Base-by-base conservation (phyloP, 1,140 invertebrate species). In the Gonatopus flavifemur region DNA sequence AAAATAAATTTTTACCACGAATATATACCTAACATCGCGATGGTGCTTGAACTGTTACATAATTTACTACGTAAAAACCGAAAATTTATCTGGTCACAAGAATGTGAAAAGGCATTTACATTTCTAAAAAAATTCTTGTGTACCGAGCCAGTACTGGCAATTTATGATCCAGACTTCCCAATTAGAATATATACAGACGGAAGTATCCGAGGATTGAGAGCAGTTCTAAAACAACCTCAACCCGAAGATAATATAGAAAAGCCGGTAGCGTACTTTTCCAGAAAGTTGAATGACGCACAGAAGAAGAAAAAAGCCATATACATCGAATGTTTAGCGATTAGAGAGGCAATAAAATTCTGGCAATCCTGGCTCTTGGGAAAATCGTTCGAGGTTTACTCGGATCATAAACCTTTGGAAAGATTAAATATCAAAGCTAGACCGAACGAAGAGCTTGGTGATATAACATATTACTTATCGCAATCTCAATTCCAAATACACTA, bases 321-420 rank as follows among this genome's bases (percentile, higher is more conserved):
- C n/a, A n/a, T n/a, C n/a, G n/a, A n/a, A n/a, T n/a, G n/a, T n/a
- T n/a, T n/a, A n/a, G n/a, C 32, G 0, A 63, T 57, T 49, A 3
- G 22, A 25, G 51, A 59, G 22, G 60, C 57, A 16, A 9, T 35
- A 3, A 6, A 18, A 6, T 31, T 36, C 15, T 33, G 32, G n/a
- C n/a, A n/a, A n/a, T n/a, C n/a, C n/a, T n/a, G 39, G 33, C 18
- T 62, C 2, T 49, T 59, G 31, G 55, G 52, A 19, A 33, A 30
- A 43, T 10, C 20, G 41, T 62, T 65, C 42, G 47, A 9, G 24
- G 39, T 65, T 12, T 54, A 21, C 28, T 50, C 47, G 2, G 59
- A 65, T 38, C 50, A 60, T 31, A 62, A 63, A 35, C 59, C 60
- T 13, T 39, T 62, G 31, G 52, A 55, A 35, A 55, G 60, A 43